Percentiles rank a stretch among this genome's conserved stretches.
phyloP scores from a whole-genome alignment of 2,888 invertebrate species.

The Siphlonurus alternatus region DNA sequence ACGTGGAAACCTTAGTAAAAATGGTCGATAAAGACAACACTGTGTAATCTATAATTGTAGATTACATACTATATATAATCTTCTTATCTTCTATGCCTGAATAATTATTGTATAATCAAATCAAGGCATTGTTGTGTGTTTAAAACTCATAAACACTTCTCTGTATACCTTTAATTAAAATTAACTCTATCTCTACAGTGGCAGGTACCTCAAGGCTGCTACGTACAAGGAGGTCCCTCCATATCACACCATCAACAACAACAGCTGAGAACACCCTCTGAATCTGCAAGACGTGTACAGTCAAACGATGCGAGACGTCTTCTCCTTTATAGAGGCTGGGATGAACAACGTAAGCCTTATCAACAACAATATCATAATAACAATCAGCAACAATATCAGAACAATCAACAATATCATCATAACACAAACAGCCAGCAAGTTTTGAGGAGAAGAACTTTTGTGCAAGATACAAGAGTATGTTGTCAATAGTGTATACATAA shows the following conservation, averaged over 20 bases:
- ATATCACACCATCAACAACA: neutral
- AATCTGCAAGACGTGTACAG: neutral
- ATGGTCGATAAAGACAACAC: no score
- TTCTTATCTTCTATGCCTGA: no score
- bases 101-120: no score
- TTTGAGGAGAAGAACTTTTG: neutral
- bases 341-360: neutral
- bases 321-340: neutral
- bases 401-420: neutral
- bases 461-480: neutral
- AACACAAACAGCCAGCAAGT: neutral
- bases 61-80: no score
- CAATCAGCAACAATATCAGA: neutral
- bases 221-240: neutral
- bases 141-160: no score
- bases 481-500: no score
- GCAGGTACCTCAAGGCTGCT: neutral
- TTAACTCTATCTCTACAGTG: neutral
- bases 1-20: no score
- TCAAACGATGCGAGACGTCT: neutral
- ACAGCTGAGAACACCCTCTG: neutral
- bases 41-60: no score
- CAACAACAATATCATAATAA: neutral
- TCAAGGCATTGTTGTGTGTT: no score
- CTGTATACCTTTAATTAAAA: neutral